These are phyloP conservation scores for Drosophila teissieri DNA, from an alignment of 1,140 invertebrate genomes.

Conservation along the genomic window DNA sequence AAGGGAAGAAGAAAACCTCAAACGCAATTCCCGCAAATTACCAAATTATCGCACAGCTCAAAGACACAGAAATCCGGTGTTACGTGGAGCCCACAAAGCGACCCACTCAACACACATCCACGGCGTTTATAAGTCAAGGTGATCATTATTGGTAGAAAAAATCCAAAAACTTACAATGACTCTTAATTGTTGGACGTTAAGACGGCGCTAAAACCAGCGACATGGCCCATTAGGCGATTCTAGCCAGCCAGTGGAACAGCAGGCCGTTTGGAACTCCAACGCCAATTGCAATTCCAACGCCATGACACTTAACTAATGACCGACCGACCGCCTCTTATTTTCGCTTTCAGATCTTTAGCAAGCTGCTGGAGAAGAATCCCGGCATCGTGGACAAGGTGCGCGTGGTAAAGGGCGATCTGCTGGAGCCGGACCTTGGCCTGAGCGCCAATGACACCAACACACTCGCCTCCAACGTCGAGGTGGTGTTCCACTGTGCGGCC, in stretches of 20 bases:
- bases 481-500: conserved; percentile 97
- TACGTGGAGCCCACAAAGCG: conserved; percentile 30
- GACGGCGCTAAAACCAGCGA: conserved; percentile 35
- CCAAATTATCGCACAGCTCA: conserved; percentile 42
- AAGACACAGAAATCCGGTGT: conserved; percentile 17
- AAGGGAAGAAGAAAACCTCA: conserved; percentile 4
- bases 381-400: conserved; percentile 90
- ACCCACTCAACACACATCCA: conserved; percentile 45
- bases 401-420: conserved; percentile 93
- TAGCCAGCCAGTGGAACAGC: conserved; percentile 19
- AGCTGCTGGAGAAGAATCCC: conserved; percentile 86
- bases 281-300: conserved; percentile 29
- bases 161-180: conserved; percentile 76
- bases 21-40: conserved; percentile 32
- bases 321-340: conserved; percentile 36
- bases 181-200: conserved; percentile 59
- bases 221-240: conserved; percentile 62
- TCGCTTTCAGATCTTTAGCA: conserved; percentile 89
- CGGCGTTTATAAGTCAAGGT: conserved; percentile 78
- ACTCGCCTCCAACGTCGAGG: conserved; percentile 87
- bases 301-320: conserved; percentile 64
- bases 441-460: conserved; percentile 87
- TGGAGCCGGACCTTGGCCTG: conserved; percentile 90
- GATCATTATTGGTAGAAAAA: conserved; percentile 61
- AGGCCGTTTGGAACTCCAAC: not conserved